Percentiles rank a stretch among this genome's conserved stretches.
Evolutionary conservation across 2,888 invertebrate species (phyloP).

Genomic region (Tiliacea citrago): DNA sequence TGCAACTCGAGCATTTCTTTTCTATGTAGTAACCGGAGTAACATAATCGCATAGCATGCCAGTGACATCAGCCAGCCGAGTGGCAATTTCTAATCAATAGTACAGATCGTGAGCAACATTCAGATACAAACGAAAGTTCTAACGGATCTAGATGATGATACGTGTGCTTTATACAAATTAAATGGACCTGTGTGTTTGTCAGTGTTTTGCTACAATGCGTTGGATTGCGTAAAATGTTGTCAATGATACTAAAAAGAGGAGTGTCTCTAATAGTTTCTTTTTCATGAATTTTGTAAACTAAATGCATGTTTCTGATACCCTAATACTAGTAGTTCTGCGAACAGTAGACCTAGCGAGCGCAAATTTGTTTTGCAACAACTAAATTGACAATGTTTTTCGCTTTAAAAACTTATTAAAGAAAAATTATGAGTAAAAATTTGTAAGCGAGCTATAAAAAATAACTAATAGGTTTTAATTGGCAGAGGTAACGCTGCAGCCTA

Average conservation of each 20-base stretch:
- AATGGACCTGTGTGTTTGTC: conserved; percentile 52
- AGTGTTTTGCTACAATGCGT: conserved; percentile 18
- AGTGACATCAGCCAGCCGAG: conserved; percentile 81
- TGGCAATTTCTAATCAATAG: conserved; percentile 85
- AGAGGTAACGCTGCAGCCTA: no score
- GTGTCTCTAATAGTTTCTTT: neutral
- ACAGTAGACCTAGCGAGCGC: no score
- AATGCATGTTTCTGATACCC: neutral
- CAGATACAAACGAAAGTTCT: conserved; percentile 82
- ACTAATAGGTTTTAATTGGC: no score
- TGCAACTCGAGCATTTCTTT: conserved; percentile 55
- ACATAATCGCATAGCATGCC: conserved; percentile 65
- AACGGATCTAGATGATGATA: conserved; percentile 79
- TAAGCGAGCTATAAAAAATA: no score
- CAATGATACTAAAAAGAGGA: neutral
- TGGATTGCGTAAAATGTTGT: conserved; percentile 35
- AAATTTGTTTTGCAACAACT: no score
- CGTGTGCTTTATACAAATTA: conserved; percentile 71
- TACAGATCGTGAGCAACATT: conserved; percentile 78
- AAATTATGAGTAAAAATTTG: no score
- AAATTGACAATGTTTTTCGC: no score
- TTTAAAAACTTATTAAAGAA: no score
- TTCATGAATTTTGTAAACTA: neutral
- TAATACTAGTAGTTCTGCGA: no score
- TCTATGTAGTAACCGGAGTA: conserved; percentile 57